Conservation (phyloP, 2,113 vertebrate species). For the Eretmochelys imbricata region DNA sequence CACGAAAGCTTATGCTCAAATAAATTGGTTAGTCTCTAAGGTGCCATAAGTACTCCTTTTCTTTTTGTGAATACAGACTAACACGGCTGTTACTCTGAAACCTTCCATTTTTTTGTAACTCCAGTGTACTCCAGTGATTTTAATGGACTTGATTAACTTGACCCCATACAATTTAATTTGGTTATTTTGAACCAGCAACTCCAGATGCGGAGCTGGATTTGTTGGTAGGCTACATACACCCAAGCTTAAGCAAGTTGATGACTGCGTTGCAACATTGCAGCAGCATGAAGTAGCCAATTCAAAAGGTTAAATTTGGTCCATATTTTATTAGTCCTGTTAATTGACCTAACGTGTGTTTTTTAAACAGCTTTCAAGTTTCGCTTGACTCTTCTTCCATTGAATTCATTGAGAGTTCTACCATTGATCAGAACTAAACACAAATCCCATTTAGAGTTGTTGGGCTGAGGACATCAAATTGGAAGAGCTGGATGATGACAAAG, state of each 20-base stretch:
- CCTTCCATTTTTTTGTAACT: too few relatives aligned
- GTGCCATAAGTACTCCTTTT: too few relatives aligned
- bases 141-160: background rate
- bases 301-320: background rate
- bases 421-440: background rate
- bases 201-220: fast-evolving
- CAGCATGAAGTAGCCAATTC: background rate
- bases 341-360: background rate
- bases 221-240: background rate
- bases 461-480: background rate
- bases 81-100: too few relatives aligned
- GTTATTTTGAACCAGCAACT: background rate
- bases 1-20: too few relatives aligned
- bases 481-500: fast-evolving
- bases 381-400: background rate
- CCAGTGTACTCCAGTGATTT: background rate
- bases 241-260: background rate
- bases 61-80: too few relatives aligned
- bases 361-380: background rate
- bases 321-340: background rate
- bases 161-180: background rate
- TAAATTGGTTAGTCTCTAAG: too few relatives aligned
- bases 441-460: fast-evolving
- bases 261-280: background rate
- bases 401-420: background rate